phyloP scores from a whole-genome alignment of 2,888 invertebrate genomes.

The Bhutanitis thaidina region DNA sequence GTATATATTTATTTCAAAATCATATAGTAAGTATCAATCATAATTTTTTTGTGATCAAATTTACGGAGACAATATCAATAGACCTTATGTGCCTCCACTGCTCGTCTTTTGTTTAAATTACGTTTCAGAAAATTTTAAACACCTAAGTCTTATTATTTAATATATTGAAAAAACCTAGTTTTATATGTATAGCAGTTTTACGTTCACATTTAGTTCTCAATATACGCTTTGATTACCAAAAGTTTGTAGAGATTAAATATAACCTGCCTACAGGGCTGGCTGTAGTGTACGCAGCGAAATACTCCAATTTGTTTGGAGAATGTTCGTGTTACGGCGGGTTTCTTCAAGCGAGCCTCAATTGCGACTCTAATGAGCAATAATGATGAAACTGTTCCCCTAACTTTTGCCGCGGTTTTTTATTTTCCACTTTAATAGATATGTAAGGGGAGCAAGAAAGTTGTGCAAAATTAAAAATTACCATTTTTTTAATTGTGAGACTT shows the following conservation, averaged over 20 bases:
- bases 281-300: constrained; percentile 25
- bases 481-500: background rate
- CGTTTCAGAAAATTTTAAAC: too few relatives aligned
- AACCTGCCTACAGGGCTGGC: constrained; percentile 7
- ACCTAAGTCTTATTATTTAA: too few relatives aligned
- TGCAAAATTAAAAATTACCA: background rate
- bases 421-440: constrained; percentile 21
- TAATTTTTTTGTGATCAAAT: too few relatives aligned
- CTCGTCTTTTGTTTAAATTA: too few relatives aligned
- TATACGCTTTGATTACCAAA: constrained; percentile 13
- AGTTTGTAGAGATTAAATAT: constrained; percentile 13
- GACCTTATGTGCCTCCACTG: too few relatives aligned
- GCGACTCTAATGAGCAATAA: constrained; percentile 71
- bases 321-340: constrained; percentile 45
- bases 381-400: constrained; percentile 50
- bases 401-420: constrained; percentile 16
- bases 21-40: too few relatives aligned
- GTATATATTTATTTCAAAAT: too few relatives aligned
- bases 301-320: constrained; percentile 58
- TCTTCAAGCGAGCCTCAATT: constrained; percentile 63
- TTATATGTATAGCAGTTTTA: too few relatives aligned
- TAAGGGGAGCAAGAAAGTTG: background rate
- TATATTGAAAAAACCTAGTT: too few relatives aligned
- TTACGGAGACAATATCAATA: too few relatives aligned
- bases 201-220: background rate